These are phyloP conservation scores for Malthinus seriepunctatus DNA, from an alignment of 2,888 invertebrate species.

Conservation along the genomic window DNA sequence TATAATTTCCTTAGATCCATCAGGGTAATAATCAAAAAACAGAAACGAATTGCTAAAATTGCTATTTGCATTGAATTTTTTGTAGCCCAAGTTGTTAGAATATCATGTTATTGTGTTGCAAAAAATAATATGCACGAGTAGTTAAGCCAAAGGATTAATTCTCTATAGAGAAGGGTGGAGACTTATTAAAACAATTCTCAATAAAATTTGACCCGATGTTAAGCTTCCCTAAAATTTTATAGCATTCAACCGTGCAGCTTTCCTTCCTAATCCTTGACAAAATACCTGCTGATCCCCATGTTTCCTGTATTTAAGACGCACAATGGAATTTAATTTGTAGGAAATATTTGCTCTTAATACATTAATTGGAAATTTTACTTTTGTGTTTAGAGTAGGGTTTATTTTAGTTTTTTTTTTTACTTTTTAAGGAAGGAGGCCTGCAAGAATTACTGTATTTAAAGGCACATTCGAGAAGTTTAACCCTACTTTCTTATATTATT, in stretches of 20 bases:
- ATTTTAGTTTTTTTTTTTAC: too few species aligned
- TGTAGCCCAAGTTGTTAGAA: too few species aligned
- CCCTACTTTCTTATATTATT: too few species aligned
- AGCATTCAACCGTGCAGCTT: slow-evolving; percentile 27
- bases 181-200: slow-evolving; percentile 35
- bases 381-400: too few species aligned
- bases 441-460: too few species aligned
- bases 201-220: slow-evolving; percentile 29
- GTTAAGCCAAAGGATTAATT: slow-evolving; percentile 20
- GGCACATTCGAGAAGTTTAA: too few species aligned
- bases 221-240: slow-evolving; percentile 26
- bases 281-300: slow-evolving; percentile 23
- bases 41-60: too few species aligned
- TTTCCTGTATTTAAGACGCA: slow-evolving; percentile 12
- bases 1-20: too few species aligned
- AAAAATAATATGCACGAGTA: slow-evolving; percentile 9
- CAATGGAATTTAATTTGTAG: slow-evolving; percentile 2
- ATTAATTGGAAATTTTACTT: too few species aligned
- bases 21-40: too few species aligned
- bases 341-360: neutral
- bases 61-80: too few species aligned
- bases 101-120: slow-evolving; percentile 31
- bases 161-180: slow-evolving; percentile 13
- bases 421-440: too few species aligned
- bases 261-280: slow-evolving; percentile 29